Evolutionary conservation across 2,888 invertebrate genomes (phyloP).

Genomic region (Metallyticus violacea): DNA sequence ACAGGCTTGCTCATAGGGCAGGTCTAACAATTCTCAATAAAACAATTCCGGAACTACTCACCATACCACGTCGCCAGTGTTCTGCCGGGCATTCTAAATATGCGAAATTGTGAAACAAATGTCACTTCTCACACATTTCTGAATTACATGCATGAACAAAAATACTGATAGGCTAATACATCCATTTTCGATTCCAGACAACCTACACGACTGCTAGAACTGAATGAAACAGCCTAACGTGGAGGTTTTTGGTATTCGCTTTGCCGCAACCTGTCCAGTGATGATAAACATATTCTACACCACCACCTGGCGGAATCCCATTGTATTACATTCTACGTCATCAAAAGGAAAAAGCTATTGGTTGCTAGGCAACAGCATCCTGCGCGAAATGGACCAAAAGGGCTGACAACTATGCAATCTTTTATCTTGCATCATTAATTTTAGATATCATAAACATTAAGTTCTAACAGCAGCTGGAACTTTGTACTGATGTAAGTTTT

Average conservation of each 20-base stretch:
- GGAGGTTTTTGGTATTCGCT: conserved; percentile 1
- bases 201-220: neutral
- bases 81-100: conserved; percentile 32
- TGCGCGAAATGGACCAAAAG: neutral
- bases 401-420: neutral
- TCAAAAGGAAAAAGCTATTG: neutral
- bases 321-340: neutral
- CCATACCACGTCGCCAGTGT: conserved; percentile 32
- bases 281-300: neutral
- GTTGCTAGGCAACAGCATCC: conserved; percentile 16
- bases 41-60: conserved; percentile 9
- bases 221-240: neutral
- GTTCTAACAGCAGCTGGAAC: neutral
- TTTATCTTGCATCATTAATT: neutral
- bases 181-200: neutral
- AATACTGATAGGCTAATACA: neutral
- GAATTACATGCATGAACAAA: neutral
- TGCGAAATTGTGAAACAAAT: neutral
- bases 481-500: neutral
- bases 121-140: neutral
- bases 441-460: neutral
- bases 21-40: conserved; percentile 2
- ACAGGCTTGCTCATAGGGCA: no score
- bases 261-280: conserved; percentile 10
- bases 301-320: neutral